phyloP scores from a whole-genome alignment of 1,140 invertebrate genomes.

The Philopotamus ludificatus region DNA sequence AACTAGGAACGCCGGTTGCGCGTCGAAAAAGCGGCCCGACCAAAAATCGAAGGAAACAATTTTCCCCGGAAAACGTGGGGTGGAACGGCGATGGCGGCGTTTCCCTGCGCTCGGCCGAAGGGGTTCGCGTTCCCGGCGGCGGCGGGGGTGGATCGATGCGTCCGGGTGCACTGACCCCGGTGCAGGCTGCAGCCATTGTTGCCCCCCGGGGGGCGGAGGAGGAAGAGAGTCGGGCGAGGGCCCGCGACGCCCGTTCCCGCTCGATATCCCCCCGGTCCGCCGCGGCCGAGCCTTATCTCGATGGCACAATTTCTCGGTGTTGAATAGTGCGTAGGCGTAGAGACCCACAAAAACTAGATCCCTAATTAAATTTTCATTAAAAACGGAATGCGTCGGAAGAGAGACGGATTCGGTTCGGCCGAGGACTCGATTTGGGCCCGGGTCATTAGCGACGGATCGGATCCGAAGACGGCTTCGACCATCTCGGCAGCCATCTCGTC shows the following conservation, averaged over 20 bases:
- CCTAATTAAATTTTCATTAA: too few species aligned
- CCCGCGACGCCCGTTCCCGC: background rate
- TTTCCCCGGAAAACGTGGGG: background rate
- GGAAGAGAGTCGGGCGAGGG: background rate
- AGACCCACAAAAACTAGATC: too few species aligned
- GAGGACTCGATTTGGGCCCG: too few species aligned
- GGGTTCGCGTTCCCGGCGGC: background rate
- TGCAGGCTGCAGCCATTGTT: slow-evolving; percentile 11
- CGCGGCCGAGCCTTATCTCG: background rate
- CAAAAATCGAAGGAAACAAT: background rate
- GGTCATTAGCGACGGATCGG: too few species aligned
- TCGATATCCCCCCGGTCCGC: slow-evolving; percentile 9
- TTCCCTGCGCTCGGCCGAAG: too few species aligned
- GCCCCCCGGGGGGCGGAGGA: background rate
- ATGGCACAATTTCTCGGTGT: background rate
- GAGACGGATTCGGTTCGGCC: too few species aligned
- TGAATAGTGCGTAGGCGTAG: too few species aligned
- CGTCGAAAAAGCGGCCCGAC: too few species aligned
- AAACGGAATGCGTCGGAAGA: too few species aligned
- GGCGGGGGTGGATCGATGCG: slow-evolving; percentile 27
- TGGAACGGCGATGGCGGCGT: slow-evolving; percentile 2
- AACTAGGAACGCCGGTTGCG: too few species aligned
- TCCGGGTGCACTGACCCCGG: slow-evolving; percentile 33
- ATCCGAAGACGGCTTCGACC: too few species aligned
- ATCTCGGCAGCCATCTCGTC: too few species aligned